Evolutionary conservation across 2,797 vertebrate genomes (phyloP).

Genomic region (Pteropus rufus): DNA sequence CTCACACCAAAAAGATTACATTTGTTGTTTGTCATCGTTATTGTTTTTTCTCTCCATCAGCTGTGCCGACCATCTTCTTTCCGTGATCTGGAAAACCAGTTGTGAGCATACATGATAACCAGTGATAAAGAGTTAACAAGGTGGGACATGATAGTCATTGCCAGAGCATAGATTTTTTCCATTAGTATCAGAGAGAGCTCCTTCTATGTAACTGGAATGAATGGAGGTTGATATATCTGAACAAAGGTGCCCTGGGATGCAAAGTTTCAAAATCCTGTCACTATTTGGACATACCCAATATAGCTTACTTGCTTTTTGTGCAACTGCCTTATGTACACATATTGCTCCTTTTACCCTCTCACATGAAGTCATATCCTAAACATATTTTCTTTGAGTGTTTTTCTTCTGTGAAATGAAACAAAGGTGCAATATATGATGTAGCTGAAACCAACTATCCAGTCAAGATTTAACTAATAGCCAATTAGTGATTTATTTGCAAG

Average conservation of each 20-base stretch:
- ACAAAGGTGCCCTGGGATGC: neutral
- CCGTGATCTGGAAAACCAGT: neutral
- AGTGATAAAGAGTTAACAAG: neutral
- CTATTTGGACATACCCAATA: neutral
- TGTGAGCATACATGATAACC: neutral
- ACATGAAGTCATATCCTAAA: neutral
- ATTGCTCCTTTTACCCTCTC: neutral
- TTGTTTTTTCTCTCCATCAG: neutral
- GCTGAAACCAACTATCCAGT: neutral
- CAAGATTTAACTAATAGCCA: neutral
- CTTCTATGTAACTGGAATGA: neutral
- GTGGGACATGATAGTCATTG: neutral
- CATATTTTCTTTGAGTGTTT: neutral
- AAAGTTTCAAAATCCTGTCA: neutral
- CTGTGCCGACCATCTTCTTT: neutral
- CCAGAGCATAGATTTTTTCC: neutral
- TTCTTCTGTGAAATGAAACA: slow-evolving; percentile 27
- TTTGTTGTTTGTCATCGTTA: neutral
- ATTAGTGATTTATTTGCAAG: neutral
- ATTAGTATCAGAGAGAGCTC: neutral
- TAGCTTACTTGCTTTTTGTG: neutral
- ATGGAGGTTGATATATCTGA: neutral
- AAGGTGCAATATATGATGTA: neutral
- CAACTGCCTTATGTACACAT: neutral
- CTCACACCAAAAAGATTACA: neutral